Evolutionary conservation across 2,888 invertebrate genomes (phyloP).

Genomic region (Apoda limacodes): DNA sequence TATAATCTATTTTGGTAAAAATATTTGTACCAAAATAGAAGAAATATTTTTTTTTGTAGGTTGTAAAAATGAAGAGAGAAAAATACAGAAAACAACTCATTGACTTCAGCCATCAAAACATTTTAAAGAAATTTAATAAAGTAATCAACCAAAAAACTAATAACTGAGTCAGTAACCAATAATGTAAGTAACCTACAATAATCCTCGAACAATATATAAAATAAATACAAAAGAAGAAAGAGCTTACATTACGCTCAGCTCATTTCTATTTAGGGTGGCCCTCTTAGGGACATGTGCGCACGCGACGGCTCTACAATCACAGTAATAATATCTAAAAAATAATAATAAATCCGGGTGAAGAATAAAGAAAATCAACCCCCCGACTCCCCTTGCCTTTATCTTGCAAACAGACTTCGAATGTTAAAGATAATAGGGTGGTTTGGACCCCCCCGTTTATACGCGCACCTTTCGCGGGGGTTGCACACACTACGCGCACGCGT

Average conservation of each 20-base stretch:
- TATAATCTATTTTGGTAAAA: too few species aligned
- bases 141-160: slow-evolving; percentile 28
- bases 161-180: slow-evolving; percentile 36
- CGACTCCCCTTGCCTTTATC: slow-evolving; percentile 65
- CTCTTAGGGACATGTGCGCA: slow-evolving; percentile 62
- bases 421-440: slow-evolving; percentile 67
- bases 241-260: slow-evolving; percentile 42
- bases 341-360: slow-evolving; percentile 69
- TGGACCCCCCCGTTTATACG: slow-evolving; percentile 40
- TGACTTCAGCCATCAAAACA: too few species aligned
- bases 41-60: too few species aligned
- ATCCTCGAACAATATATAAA: slow-evolving; percentile 50
- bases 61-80: too few species aligned
- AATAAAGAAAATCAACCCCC: slow-evolving; percentile 70
- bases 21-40: too few species aligned
- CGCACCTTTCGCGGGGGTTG: slow-evolving; percentile 64
- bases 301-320: slow-evolving; percentile 57
- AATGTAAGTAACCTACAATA: slow-evolving; percentile 55
- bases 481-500: slow-evolving; percentile 20
- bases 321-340: slow-evolving; percentile 70
- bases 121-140: too few species aligned
- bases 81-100: too few species aligned
- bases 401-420: slow-evolving; percentile 67
- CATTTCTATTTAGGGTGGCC: slow-evolving; percentile 41
- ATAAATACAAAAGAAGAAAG: slow-evolving; percentile 48